A percentile compares a stretch with the other conserved stretches of the same genome.
Conservation (phyloP, 1,140 invertebrate genomes). For the Temnothorax nylanderi region DNA sequence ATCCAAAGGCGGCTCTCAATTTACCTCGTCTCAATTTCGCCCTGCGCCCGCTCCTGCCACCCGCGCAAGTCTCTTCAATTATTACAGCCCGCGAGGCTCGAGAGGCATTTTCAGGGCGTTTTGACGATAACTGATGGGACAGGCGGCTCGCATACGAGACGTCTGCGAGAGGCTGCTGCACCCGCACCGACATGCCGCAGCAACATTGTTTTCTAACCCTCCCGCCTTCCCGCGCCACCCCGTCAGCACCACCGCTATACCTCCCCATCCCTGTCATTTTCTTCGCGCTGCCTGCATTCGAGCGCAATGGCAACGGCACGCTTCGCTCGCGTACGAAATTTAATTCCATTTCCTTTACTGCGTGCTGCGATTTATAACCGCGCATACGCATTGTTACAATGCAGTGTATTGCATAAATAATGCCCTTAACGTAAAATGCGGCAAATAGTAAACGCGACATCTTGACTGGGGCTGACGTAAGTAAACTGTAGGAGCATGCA, state of each 20-base stretch:
- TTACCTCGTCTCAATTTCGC: constrained; percentile 70
- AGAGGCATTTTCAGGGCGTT: constrained; percentile 71
- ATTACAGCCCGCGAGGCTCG: constrained; percentile 64
- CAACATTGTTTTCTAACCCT: constrained; percentile 65
- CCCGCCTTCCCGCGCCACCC: neutral
- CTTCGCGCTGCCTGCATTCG: constrained; percentile 1
- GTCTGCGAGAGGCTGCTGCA: constrained; percentile 13
- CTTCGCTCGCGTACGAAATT: constrained; percentile 61
- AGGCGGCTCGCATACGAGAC: constrained; percentile 48
- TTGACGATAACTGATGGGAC: constrained; percentile 76
- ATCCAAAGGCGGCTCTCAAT: constrained; percentile 70
- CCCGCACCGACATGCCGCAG: neutral
- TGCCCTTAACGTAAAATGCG: neutral
- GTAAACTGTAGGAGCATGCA: neutral
- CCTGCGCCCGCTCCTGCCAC: neutral
- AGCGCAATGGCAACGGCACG: constrained; percentile 39
- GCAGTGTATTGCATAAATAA: constrained; percentile 5
- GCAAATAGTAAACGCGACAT: neutral
- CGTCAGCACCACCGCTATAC: neutral
- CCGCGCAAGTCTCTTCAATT: constrained; percentile 68
- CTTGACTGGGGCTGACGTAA: neutral
- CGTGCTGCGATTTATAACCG: constrained; percentile 63
- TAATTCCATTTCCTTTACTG: constrained; percentile 67
- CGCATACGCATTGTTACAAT: constrained; percentile 8
- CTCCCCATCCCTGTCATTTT: constrained; percentile 10